These are phyloP conservation scores for Chionoecetes opilio DNA, from an alignment of 1,140 invertebrate species.

Conservation along the genomic window DNA sequence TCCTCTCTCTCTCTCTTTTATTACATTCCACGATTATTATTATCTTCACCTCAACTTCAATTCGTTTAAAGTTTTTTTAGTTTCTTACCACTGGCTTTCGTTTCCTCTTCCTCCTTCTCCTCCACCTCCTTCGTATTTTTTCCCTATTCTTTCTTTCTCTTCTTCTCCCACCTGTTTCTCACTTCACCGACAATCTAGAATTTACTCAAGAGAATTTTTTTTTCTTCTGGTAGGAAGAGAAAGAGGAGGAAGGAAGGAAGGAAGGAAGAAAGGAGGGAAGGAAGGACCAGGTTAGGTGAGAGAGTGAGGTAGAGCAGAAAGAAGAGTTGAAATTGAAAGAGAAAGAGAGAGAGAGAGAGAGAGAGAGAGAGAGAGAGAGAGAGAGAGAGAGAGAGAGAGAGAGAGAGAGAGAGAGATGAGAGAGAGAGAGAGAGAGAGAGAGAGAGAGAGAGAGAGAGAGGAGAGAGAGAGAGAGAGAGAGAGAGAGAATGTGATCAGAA, in stretches of 20 bases:
- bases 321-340: not conserved
- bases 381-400: not conserved
- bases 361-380: not conserved
- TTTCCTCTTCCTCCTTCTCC: not conserved
- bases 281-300: not conserved
- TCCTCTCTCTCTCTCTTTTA: too few species aligned
- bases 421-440: not conserved
- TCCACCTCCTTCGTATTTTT: not conserved
- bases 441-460: not conserved
- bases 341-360: not conserved
- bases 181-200: not conserved
- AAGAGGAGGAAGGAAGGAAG: constrained; percentile 22
- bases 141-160: not conserved
- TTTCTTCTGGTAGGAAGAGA: constrained; percentile 3
- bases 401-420: too few species aligned
- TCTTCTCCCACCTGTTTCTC: constrained; percentile 35
- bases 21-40: too few species aligned
- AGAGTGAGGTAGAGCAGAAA: not conserved
- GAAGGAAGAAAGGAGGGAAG: not conserved
- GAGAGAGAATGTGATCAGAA: not conserved
- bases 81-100: not conserved
- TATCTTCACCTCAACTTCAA: not conserved
- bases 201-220: not conserved
- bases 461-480: not conserved
- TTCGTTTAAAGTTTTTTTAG: too few species aligned